Conservation (phyloP, 2,888 invertebrate species). For the Caenorhabditis sp. region DNA sequence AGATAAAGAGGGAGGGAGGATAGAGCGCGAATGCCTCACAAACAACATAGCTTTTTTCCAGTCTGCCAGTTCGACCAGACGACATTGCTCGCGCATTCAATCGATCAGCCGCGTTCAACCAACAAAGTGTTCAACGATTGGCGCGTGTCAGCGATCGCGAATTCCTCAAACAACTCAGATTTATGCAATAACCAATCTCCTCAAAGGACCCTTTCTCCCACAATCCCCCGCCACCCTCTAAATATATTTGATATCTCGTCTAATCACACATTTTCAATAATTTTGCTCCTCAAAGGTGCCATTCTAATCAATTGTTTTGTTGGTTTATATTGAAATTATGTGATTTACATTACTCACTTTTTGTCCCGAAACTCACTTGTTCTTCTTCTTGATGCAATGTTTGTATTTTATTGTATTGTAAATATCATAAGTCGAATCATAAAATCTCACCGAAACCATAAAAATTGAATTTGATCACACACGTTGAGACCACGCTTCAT, state of each 20-base stretch:
- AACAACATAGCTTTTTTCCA: too few relatives aligned
- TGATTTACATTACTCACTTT: neutral
- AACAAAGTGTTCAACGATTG: neutral
- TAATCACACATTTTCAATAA: neutral
- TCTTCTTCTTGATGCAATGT: too few relatives aligned
- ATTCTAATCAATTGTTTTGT: neutral
- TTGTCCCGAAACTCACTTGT: neutral
- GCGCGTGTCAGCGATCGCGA: neutral
- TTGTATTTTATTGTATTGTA: neutral
- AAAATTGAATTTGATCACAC: neutral
- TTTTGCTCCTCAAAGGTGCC: neutral
- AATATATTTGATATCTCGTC: neutral
- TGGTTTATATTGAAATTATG: neutral
- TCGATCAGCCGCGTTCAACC: constrained; percentile 1
- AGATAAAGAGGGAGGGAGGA: too few relatives aligned
- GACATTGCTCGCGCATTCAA: constrained; percentile 32
- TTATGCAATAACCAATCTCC: neutral
- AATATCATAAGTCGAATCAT: neutral
- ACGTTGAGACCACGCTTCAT: neutral
- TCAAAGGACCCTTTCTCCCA: neutral
- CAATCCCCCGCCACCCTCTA: neutral
- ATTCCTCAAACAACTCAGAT: neutral
- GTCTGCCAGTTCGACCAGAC: constrained; percentile 14
- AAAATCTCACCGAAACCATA: neutral
- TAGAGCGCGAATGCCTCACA: too few relatives aligned